Percentiles rank a stretch among this genome's conserved stretches.
Conservation (phyloP, 2,797 vertebrate genomes). For the Sebastes hubbsi region DNA sequence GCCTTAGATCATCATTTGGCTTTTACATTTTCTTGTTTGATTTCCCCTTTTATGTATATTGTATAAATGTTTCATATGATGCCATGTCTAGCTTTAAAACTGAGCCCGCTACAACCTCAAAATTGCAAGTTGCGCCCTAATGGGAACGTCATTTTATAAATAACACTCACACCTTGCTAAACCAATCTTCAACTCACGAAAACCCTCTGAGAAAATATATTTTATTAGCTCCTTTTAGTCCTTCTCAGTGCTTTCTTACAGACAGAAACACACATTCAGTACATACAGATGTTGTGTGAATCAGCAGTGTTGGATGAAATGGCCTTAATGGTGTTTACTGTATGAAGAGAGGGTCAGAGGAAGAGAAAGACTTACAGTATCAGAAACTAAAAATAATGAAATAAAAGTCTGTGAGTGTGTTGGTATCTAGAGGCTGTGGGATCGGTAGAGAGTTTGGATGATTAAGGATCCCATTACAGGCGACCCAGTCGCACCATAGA, state of each 20-base stretch:
- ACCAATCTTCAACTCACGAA: not conserved
- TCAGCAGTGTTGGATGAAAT: not conserved
- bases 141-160: fast-evolving
- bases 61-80: too few relatives aligned
- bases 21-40: too few relatives aligned
- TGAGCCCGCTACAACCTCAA: too few relatives aligned
- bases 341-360: not conserved
- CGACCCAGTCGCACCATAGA: constrained; percentile 25
- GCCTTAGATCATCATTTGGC: too few relatives aligned
- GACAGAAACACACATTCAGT: not conserved
- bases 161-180: too few relatives aligned
- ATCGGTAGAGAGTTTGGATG: constrained; percentile 11
- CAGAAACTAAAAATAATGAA: not conserved
- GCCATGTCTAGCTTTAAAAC: too few relatives aligned
- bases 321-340: not conserved
- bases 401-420: not conserved
- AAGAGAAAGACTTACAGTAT: fast-evolving
- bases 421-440: not conserved
- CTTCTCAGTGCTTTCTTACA: not conserved
- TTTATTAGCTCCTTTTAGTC: not conserved
- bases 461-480: constrained; percentile 52
- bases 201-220: not conserved
- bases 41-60: too few relatives aligned
- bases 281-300: not conserved
- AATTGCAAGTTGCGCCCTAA: too few relatives aligned